phyloP scores from a whole-genome alignment of 2,113 vertebrate species.

The Rostratula benghalensis region DNA sequence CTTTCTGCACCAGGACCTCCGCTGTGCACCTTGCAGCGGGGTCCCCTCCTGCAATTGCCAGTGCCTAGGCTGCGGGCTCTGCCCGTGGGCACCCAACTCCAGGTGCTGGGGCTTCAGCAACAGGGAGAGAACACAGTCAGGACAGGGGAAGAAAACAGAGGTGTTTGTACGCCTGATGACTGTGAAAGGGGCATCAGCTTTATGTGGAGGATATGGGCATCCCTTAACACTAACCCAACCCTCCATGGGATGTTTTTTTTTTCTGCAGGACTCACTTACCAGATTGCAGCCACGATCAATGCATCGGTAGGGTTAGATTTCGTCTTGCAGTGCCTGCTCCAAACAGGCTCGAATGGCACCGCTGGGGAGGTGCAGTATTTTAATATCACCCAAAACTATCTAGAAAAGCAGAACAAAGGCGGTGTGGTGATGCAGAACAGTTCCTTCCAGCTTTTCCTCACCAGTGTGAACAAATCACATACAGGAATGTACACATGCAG shows the following conservation, averaged over 20 bases:
- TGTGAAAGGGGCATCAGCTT: neutral
- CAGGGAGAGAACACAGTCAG: neutral
- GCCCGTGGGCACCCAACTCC: neutral
- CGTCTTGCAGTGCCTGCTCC: neutral
- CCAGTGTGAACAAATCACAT: neutral
- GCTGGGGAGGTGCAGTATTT: neutral
- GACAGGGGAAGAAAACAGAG: neutral
- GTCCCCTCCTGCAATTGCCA: neutral
- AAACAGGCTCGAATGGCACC: rapidly evolving
- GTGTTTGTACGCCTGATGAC: neutral
- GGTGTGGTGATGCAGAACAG: neutral
- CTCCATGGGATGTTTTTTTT: neutral
- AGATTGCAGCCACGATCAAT: neutral
- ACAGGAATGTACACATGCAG: rapidly evolving
- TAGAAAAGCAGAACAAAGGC: neutral
- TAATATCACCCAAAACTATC: neutral
- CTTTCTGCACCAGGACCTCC: neutral
- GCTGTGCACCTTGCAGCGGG: neutral
- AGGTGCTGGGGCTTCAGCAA: neutral
- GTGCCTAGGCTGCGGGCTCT: neutral
- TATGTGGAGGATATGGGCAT: neutral
- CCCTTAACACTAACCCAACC: neutral
- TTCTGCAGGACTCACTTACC: neutral
- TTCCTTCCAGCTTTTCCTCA: neutral
- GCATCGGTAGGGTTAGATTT: neutral